These are phyloP conservation scores for Leguminivora glycinivorella DNA, from an alignment of 1,140 invertebrate genomes.

Conservation along the genomic window DNA sequence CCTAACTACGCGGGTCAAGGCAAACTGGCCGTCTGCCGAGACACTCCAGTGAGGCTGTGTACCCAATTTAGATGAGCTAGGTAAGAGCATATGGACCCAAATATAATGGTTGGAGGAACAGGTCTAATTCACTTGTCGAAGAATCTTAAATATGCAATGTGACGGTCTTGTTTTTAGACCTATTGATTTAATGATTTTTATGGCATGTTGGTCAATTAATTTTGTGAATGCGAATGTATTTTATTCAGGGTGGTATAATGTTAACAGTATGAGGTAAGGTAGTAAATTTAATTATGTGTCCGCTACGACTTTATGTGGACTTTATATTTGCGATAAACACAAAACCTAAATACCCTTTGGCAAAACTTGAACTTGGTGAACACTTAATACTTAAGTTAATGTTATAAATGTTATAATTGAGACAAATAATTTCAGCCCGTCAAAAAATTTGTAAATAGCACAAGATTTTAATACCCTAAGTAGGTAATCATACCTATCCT, in stretches of 20 bases:
- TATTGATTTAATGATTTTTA: not conserved
- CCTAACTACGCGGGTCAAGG: not conserved
- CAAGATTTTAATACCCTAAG: too few relatives aligned
- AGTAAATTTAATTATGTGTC: too few relatives aligned
- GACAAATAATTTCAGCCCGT: too few relatives aligned
- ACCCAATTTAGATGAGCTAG: not conserved
- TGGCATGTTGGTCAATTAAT: not conserved
- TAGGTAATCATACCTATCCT: too few relatives aligned
- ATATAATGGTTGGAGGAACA: conserved; percentile 9
- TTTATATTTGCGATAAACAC: too few relatives aligned
- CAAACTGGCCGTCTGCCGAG: not conserved
- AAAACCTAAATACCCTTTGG: too few relatives aligned
- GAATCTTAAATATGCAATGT: conserved; percentile 1
- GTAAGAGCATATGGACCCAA: not conserved
- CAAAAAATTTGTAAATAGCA: too few relatives aligned
- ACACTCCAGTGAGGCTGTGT: not conserved
- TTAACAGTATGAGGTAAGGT: too few relatives aligned
- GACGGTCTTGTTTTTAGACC: not conserved
- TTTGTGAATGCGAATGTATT: not conserved
- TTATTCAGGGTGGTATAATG: not conserved
- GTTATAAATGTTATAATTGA: too few relatives aligned
- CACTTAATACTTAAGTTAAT: too few relatives aligned
- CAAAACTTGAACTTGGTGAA: too few relatives aligned
- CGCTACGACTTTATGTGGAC: too few relatives aligned
- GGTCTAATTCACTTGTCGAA: conserved; percentile 9